Conservation (phyloP, 2,113 vertebrate species). For the Rhinolophus sinicus region DNA sequence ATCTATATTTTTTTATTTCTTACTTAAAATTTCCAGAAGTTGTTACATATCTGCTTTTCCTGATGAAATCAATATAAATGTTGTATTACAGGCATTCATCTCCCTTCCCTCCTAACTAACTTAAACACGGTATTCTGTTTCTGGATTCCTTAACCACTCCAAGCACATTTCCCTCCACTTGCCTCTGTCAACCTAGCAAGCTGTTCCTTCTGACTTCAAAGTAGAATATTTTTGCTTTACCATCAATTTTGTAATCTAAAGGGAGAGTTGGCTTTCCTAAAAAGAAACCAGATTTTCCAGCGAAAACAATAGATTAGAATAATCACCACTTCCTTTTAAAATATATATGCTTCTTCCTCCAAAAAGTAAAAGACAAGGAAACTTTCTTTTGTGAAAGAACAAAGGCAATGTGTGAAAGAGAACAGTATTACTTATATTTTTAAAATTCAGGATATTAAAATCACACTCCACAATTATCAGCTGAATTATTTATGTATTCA, state of each 20-base stretch:
- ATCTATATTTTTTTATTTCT: not conserved
- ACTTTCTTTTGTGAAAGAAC: slow-evolving; percentile 27
- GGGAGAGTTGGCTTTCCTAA: slow-evolving; percentile 43
- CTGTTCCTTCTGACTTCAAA: slow-evolving; percentile 70
- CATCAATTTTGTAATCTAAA: slow-evolving; percentile 62
- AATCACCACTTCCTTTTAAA: slow-evolving; percentile 51
- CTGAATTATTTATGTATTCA: slow-evolving; percentile 28
- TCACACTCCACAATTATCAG: not conserved
- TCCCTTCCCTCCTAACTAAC: slow-evolving; percentile 20
- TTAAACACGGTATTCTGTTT: slow-evolving; percentile 46
- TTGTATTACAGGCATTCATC: slow-evolving; percentile 55
- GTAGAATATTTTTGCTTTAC: slow-evolving; percentile 59
- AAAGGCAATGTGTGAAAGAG: not conserved
- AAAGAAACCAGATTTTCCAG: slow-evolving; percentile 52
- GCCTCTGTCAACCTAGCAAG: slow-evolving; percentile 50
- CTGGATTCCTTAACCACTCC: not conserved
- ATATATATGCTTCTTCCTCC: slow-evolving; percentile 2
- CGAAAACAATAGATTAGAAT: slow-evolving; percentile 32
- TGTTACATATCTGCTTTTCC: not conserved
- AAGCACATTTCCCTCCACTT: slow-evolving; percentile 11
- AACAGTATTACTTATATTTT: slow-evolving; percentile 8
- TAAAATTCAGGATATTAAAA: slow-evolving; percentile 47
- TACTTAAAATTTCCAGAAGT: not conserved
- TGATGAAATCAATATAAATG: slow-evolving; percentile 14
- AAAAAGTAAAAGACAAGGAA: not conserved